phyloP scores from a whole-genome alignment of 2,888 invertebrate species.

The Nineta flava region DNA sequence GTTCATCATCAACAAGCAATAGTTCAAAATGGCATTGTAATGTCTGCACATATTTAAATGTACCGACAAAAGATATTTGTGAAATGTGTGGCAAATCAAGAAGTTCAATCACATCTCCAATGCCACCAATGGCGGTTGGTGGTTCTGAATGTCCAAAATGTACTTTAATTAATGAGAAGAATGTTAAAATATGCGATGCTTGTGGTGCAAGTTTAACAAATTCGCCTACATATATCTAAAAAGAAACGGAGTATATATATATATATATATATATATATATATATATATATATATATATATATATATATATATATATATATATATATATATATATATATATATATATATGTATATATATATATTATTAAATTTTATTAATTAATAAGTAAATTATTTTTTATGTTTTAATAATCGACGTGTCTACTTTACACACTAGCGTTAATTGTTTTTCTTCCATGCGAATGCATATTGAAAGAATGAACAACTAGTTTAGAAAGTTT shows the following conservation, averaged over 20 bases:
- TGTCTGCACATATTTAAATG: conserved; percentile 55
- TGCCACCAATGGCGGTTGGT: conserved; percentile 50
- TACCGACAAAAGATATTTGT: conserved; percentile 37
- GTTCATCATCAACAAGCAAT: conserved; percentile 36
- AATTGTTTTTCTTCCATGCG: too few species aligned
- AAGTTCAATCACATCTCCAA: conserved; percentile 27
- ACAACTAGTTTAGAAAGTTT: too few species aligned
- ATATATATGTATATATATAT: too few species aligned
- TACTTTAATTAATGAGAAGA: conserved; percentile 56
- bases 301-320: too few species aligned
- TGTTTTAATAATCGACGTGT: too few species aligned
- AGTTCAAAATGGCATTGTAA: conserved; percentile 55
- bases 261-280: too few species aligned
- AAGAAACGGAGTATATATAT: background rate
- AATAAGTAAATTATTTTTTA: too few species aligned
- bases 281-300: too few species aligned
- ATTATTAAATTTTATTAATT: too few species aligned
- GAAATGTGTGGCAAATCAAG: conserved; percentile 58
- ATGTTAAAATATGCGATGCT: conserved; percentile 46
- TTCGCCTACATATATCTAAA: conserved; percentile 60
- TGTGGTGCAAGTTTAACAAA: conserved; percentile 51
- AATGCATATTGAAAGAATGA: too few species aligned
- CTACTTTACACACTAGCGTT: too few species aligned
- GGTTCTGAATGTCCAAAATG: conserved; percentile 60
- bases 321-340: too few species aligned